Conservation (phyloP, 2,888 invertebrate genomes). For the Napeogenes inachia region DNA sequence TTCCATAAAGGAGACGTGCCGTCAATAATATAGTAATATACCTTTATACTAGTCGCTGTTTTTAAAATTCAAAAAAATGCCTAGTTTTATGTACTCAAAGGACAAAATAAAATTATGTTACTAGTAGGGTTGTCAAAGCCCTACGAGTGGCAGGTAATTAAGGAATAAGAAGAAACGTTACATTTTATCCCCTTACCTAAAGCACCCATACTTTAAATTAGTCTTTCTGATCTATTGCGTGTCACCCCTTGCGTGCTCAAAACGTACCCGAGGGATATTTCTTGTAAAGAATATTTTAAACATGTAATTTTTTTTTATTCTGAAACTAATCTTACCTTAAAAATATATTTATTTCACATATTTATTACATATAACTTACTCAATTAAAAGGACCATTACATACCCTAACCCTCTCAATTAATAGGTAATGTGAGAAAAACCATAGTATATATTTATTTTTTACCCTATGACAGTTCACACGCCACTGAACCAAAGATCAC, state of each 20-base stretch:
- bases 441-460: constrained; percentile 19
- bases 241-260: constrained; percentile 14
- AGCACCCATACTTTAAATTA: constrained; percentile 18
- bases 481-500: constrained; percentile 41
- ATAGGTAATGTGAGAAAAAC: constrained; percentile 14
- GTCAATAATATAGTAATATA: too few relatives aligned
- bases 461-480: constrained; percentile 30
- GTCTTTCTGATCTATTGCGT: constrained; percentile 12
- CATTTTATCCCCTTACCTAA: constrained; percentile 19
- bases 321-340: too few relatives aligned
- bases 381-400: neutral
- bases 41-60: too few relatives aligned
- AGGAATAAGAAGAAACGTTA: constrained; percentile 26
- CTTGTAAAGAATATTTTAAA: too few relatives aligned
- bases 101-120: neutral
- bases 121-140: constrained; percentile 21
- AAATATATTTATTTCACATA: too few relatives aligned
- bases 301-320: too few relatives aligned
- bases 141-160: constrained; percentile 27
- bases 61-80: neutral
- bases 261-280: neutral
- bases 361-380: too few relatives aligned
- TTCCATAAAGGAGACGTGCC: too few relatives aligned
- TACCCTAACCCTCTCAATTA: neutral
- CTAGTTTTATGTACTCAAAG: neutral